Conservation (phyloP, 2,888 invertebrate genomes). For the Cremastinae sp. region DNA sequence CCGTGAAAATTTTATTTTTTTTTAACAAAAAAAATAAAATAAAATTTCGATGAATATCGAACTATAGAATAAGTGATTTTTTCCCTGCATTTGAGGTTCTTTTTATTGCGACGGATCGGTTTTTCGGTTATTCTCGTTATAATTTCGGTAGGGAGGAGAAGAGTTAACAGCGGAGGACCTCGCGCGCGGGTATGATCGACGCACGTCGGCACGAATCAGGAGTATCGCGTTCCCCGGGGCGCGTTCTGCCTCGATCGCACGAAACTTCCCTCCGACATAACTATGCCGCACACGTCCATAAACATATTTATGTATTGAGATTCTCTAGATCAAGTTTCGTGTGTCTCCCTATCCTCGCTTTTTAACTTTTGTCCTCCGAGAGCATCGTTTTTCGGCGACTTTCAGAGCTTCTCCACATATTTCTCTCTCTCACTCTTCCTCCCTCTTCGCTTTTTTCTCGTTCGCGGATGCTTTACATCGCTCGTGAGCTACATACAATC, state of each 20-base stretch:
- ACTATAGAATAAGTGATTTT: constrained; percentile 26
- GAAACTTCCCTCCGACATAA: constrained; percentile 57
- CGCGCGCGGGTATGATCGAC: constrained; percentile 73
- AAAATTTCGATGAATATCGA: constrained; percentile 74
- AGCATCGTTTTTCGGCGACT: constrained; percentile 52
- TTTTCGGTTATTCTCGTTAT: constrained; percentile 22
- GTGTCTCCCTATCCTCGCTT: constrained; percentile 39
- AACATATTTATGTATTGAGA: neutral
- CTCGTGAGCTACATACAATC: constrained; percentile 16
- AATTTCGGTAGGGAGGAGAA: constrained; percentile 63
- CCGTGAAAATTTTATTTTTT: neutral
- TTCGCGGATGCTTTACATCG: constrained; percentile 2
- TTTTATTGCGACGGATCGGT: constrained; percentile 12
- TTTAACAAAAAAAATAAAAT: constrained; percentile 56
- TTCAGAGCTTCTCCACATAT: constrained; percentile 42
- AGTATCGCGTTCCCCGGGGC: constrained; percentile 77
- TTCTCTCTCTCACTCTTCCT: constrained; percentile 24
- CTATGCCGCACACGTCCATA: neutral
- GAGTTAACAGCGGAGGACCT: constrained; percentile 71
- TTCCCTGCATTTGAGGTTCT: constrained; percentile 61
- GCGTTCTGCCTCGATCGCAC: constrained; percentile 70
- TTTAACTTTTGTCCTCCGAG: constrained; percentile 36
- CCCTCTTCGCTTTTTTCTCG: constrained; percentile 13
- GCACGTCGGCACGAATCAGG: constrained; percentile 77
- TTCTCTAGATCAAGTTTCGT: constrained; percentile 59